These are phyloP conservation scores for Tangara arthus DNA, from an alignment of 2,797 vertebrate species.

Conservation along the genomic window DNA sequence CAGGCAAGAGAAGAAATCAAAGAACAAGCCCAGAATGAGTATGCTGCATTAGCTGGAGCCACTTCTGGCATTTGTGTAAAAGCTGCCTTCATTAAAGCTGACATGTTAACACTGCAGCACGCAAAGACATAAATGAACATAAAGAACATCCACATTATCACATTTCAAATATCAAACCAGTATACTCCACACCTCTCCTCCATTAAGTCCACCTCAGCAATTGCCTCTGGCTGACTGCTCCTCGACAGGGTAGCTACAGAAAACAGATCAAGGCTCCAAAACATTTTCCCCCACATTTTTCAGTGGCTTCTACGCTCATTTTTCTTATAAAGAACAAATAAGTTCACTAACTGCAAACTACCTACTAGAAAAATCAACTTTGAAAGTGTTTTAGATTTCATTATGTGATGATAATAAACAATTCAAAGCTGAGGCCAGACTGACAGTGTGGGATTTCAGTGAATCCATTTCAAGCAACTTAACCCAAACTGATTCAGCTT, in stretches of 20 bases:
- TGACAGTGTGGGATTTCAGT: neutral
- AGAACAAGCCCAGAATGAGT: neutral
- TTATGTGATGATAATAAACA: neutral
- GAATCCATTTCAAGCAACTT: neutral
- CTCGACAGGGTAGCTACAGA: neutral
- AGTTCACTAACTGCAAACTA: constrained; percentile 13
- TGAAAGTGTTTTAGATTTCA: neutral
- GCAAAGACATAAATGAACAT: neutral
- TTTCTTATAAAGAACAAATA: constrained; percentile 54
- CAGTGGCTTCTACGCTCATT: constrained; percentile 22
- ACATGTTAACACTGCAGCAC: neutral
- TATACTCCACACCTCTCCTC: constrained; percentile 5
- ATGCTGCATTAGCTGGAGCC: neutral
- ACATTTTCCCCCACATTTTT: neutral
- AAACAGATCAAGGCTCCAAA: constrained; percentile 37
- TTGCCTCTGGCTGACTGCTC: neutral
- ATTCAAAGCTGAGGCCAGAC: constrained; percentile 4
- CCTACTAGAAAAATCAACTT: neutral
- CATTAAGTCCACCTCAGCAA: neutral
- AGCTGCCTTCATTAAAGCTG: neutral
- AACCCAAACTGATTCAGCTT: neutral
- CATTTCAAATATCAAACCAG: constrained; percentile 4
- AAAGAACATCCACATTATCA: constrained; percentile 22
- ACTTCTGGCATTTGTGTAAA: neutral
- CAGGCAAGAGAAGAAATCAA: neutral